Conservation (phyloP, 2,113 vertebrate species). For the Bungarus multicinctus region DNA sequence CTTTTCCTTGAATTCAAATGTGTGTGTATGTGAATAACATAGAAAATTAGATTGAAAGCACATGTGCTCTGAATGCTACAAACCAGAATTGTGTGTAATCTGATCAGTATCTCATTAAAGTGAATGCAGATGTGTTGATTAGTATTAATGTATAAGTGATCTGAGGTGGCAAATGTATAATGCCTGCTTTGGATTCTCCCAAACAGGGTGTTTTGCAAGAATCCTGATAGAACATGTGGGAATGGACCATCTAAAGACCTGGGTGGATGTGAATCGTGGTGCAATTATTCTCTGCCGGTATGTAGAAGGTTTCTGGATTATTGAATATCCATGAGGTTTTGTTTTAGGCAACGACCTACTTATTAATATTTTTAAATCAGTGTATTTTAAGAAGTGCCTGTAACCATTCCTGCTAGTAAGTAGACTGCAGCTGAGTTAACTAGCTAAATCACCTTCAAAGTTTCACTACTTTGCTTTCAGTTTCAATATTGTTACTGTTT, state of each 20-base stretch:
- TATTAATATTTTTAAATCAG: neutral
- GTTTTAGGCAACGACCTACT: neutral
- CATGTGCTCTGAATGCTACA: neutral
- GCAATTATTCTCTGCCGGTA: conserved; percentile 92
- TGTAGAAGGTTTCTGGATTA: conserved; percentile 40
- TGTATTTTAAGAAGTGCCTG: neutral
- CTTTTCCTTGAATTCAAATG: neutral
- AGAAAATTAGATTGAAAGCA: neutral
- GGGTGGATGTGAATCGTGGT: conserved; percentile 88
- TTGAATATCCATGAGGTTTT: neutral
- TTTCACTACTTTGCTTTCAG: neutral
- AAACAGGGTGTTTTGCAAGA: conserved; percentile 84
- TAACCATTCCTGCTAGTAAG: neutral
- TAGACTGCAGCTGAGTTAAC: neutral
- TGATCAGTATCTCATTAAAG: neutral
- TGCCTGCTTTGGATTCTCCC: rapidly evolving
- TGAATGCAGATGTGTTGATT: neutral
- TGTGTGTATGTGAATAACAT: no score
- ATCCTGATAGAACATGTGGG: conserved; percentile 83
- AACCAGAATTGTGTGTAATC: neutral
- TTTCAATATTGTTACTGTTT: neutral
- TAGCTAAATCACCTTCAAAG: neutral
- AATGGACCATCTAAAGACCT: conserved; percentile 80
- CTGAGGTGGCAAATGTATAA: neutral
- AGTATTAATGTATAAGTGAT: neutral